Evolutionary conservation across 53 echinoderm and acorn worm species (phyloP).

Genomic region (Stichopus horrens): DNA sequence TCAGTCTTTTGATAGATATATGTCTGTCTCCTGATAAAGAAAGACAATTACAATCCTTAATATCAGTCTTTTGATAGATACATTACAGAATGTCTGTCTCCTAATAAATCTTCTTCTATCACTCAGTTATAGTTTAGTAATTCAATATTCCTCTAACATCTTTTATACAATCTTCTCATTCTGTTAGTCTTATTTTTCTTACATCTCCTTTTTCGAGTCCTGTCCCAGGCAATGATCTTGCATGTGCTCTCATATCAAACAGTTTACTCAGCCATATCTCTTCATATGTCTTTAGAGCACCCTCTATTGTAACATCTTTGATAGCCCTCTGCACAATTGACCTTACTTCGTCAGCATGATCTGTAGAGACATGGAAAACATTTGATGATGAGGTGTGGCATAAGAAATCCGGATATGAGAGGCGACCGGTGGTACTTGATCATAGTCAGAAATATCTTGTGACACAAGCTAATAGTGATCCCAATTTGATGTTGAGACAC

Average conservation of each 20-base stretch:
- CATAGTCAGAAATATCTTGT: too few species aligned
- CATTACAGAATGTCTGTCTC: constrained; percentile 61
- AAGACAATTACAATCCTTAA: not conserved
- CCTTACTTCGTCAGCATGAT: constrained; percentile 93
- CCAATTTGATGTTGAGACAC: too few species aligned
- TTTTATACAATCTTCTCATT: not conserved
- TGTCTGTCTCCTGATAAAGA: constrained; percentile 71
- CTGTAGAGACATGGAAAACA: constrained; percentile 44
- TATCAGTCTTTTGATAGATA: not conserved
- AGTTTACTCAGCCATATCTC: constrained; percentile 99
- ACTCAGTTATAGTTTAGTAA: not conserved
- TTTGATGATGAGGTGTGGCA: too few species aligned
- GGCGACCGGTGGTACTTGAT: not conserved
- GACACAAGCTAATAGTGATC: too few species aligned
- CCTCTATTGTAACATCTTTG: constrained; percentile 96
- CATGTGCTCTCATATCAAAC: constrained; percentile 92
- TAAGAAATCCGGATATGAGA: not conserved
- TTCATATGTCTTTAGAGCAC: constrained; percentile 96
- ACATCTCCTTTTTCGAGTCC: constrained; percentile 64
- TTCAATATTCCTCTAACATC: not conserved
- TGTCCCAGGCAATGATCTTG: constrained; percentile 54
- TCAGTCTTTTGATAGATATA: not conserved
- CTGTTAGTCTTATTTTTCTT: constrained; percentile 64
- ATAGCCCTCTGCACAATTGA: constrained; percentile 94
- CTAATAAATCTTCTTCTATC: constrained; percentile 34